Base-by-base conservation (phyloP, 2,797 vertebrate species). In the Neosilurus hyrtlii region DNA sequence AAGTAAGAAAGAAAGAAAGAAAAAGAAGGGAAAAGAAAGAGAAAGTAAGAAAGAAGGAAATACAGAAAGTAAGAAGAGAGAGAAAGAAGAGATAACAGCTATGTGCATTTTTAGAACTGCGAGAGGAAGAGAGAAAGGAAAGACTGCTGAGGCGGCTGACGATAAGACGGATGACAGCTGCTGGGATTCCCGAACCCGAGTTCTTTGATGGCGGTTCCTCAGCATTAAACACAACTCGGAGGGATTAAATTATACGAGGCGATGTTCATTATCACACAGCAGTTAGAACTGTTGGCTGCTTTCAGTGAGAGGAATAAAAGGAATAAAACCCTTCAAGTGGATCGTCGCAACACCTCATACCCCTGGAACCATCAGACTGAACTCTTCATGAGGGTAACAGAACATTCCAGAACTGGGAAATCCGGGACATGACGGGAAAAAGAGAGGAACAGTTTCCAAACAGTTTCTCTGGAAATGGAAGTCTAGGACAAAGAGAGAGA, bases 11-110 rank as follows among this genome's bases (percentile, higher is more conserved):
- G 30, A 30, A 30, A 30, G 30, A 30, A 30, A 30, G 30, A 30
- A 30, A 30, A 30, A 30, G 30, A 30, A 30, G 30, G 30, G 62
- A 81, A 16, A 62, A 81, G 0, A 67, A 84, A 65, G 83, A 70
- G 62, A 74, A 22, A 68, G 51, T 63, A 35, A 67, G 81, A 18
- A 63, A 82, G 0, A 73, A 67, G 75, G 88, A 16, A 43, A 26
- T 7, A 35, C n/a, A 26, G 15, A 26, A 37, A 37, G 59, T 43
- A n/a, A 16, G 26, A 9, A 20, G 16, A 26, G 10, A 10, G 14
- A 9, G 57, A 6, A 8, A 5, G 18, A 35, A 43, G 43, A 43
- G 43, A 43, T 8, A 12, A 24, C 57, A 63, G n/a, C 3, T 59
- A 1, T 22, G 57, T 2, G 8, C 57, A 22, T 9, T 20, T 59